Base-by-base conservation (phyloP, 2,113 vertebrate species). In the Platysteira castanea region DNA sequence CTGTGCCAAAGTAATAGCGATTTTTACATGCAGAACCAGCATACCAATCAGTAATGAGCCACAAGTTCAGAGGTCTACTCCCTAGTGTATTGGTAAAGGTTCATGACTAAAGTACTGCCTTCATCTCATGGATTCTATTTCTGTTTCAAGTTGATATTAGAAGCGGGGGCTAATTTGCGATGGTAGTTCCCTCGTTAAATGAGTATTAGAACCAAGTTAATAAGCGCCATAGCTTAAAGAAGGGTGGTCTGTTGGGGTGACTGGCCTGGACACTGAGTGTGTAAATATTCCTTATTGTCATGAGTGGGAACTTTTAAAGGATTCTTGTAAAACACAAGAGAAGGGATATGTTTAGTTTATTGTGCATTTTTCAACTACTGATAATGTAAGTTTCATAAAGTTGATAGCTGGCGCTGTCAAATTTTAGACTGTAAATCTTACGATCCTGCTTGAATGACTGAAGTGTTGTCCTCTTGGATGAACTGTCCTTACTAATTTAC, bases 1-100 rank as follows among this genome's bases (percentile, higher is more conserved):
- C 91, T 86, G 82, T 85, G 75, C 68, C 90, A 85, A 92, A 95
- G 65, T 77, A 95, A 80, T 35, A 93, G 92, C 16, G 39, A 69
- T 95, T 95, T 96, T 97, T 95, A 85, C 68, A 70, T 96, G 73
- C 75, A 93, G 86, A 93, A 79, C 60, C 37, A 84, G 94, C 65
- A 54, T 68, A 85, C 37, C 71, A 80, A 22, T 88, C 65, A 69
- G 61, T 91, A 95, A 97, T 96, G 91, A 95, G 61, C 79, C 76
- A 63, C 47, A 79, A 91, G 94, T 93, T 97, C 89, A 85, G 82
- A 67, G 52, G 83, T 91, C 33, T 59, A 0, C 54, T 95, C 93
- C 74, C 74, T 67, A 21, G 49, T 77, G 86, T 56, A 7, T 85
- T 96, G 54, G 39, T 67, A 83, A 85, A 95, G 35, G 30, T 89